Conservation (phyloP, 2,797 vertebrate genomes). For the Acanthis flammea region DNA sequence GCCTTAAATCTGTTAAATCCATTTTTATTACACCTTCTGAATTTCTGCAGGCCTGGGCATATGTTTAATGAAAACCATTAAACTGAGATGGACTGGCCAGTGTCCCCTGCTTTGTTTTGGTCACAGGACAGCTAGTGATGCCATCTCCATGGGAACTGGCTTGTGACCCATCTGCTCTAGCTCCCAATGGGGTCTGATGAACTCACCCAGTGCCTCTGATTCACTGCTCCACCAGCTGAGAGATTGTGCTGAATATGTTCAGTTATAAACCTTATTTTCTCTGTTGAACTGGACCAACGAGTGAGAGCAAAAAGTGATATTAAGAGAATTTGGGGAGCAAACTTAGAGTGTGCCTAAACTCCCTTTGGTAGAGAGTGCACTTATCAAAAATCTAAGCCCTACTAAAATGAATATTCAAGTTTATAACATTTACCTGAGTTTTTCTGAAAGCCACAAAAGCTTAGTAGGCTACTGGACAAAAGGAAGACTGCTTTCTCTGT, state of each 20-base stretch:
- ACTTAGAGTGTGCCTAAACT: not conserved
- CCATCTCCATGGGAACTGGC: not conserved
- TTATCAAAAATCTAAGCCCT: not conserved
- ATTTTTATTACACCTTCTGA: not conserved
- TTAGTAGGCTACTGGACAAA: not conserved
- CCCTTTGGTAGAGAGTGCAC: not conserved
- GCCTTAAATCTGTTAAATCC: not conserved
- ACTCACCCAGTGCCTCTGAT: not conserved
- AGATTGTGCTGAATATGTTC: not conserved
- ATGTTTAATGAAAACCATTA: not conserved
- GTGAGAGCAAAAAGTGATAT: not conserved
- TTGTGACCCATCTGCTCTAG: not conserved
- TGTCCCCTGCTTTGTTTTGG: not conserved
- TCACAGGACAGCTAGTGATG: not conserved
- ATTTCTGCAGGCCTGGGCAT: not conserved
- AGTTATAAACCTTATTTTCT: not conserved
- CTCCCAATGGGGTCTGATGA: not conserved
- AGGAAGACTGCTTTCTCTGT: not conserved
- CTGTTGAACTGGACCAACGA: not conserved
- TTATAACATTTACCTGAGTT: not conserved
- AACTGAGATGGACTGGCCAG: not conserved
- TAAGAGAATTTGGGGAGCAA: not conserved
- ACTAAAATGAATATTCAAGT: not conserved
- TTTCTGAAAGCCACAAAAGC: not conserved
- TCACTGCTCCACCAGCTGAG: not conserved